phyloP scores from a whole-genome alignment of 2,113 vertebrate species.

The Nanorana parkeri region DNA sequence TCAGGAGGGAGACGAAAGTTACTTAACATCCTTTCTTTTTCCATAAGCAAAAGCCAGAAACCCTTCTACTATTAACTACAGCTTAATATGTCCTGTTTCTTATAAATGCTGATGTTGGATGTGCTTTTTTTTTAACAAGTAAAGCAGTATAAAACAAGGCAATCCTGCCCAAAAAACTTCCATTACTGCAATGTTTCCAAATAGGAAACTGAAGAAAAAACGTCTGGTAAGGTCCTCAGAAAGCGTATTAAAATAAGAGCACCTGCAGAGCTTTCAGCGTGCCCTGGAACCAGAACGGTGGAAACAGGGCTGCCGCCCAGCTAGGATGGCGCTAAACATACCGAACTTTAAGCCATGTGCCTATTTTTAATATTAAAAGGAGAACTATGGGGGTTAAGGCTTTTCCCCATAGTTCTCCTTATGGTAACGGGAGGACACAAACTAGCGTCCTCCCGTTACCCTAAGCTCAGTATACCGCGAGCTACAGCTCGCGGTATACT shows the following conservation, averaged over 20 bases:
- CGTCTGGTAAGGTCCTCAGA: slow-evolving; percentile 40
- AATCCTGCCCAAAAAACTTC: slow-evolving; percentile 42
- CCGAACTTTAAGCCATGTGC: slow-evolving; percentile 2
- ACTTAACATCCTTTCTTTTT: slow-evolving; percentile 46
- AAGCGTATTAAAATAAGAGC: slow-evolving; percentile 35
- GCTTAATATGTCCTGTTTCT: slow-evolving; percentile 50
- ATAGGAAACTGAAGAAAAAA: slow-evolving; percentile 46
- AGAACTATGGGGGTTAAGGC: not conserved
- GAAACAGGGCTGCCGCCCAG: not conserved
- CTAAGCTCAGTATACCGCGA: too few relatives aligned
- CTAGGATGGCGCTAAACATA: not conserved
- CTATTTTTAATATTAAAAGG: too few relatives aligned
- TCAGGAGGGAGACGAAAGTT: slow-evolving; percentile 12
- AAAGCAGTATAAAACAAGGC: slow-evolving; percentile 45
- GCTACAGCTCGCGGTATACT: too few relatives aligned
- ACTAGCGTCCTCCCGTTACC: too few relatives aligned
- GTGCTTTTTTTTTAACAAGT: slow-evolving; percentile 44
- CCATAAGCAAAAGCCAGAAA: slow-evolving; percentile 41
- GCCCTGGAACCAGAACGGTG: slow-evolving; percentile 4
- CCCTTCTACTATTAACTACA: slow-evolving; percentile 47
- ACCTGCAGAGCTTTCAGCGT: slow-evolving; percentile 14
- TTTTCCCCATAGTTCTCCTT: too few relatives aligned
- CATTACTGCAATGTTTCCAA: slow-evolving; percentile 47
- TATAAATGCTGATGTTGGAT: slow-evolving; percentile 50
- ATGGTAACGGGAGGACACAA: too few relatives aligned